Conservation (phyloP, 2,113 vertebrate species). For the Platysternon megacephalum region DNA sequence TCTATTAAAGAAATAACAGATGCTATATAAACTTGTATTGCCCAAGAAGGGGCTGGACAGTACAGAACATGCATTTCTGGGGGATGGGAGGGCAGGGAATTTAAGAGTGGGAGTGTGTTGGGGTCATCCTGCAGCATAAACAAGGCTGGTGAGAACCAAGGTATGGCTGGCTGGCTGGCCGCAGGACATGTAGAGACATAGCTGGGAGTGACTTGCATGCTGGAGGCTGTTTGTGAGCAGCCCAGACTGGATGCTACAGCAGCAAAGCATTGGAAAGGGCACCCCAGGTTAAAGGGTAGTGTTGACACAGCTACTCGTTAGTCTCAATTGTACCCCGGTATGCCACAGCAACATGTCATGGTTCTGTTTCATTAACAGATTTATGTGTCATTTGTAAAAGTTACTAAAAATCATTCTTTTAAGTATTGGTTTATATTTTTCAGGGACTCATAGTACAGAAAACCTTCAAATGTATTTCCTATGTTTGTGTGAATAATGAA, state of each 20-base stretch:
- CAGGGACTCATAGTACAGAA: neutral
- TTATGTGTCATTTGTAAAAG: neutral
- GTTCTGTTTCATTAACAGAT: neutral
- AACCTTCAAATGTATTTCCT: neutral
- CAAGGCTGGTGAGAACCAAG: neutral
- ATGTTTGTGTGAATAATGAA: neutral
- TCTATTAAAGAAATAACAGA: neutral
- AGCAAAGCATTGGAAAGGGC: neutral
- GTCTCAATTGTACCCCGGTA: neutral
- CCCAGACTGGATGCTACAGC: neutral
- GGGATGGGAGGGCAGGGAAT: too few relatives aligned
- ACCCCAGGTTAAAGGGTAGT: neutral
- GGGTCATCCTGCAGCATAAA: neutral
- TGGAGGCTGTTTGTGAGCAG: neutral
- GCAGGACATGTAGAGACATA: neutral
- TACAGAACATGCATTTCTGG: too few relatives aligned
- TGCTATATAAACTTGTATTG: too few relatives aligned
- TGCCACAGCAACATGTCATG: neutral
- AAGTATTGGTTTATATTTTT: neutral
- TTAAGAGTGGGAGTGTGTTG: neutral
- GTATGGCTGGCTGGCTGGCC: neutral
- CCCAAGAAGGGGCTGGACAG: too few relatives aligned
- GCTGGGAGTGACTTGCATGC: too few relatives aligned
- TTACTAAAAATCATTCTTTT: neutral
- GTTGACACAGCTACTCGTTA: neutral